phyloP scores from a whole-genome alignment of 2,888 invertebrate species.

The Pammene aurita region DNA sequence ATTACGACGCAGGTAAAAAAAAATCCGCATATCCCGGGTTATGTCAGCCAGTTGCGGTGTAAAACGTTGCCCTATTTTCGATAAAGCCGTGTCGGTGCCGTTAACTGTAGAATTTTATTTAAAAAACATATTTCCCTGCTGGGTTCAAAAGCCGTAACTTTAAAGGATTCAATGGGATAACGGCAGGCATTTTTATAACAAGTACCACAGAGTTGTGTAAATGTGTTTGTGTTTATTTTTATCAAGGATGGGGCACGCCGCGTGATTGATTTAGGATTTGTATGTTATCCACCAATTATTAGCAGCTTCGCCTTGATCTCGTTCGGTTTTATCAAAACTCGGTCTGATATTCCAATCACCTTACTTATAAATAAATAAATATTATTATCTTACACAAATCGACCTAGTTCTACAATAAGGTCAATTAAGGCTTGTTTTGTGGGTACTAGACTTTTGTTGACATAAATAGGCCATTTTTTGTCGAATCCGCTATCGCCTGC shows the following conservation, averaged over 20 bases:
- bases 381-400: no score
- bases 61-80: conserved; percentile 24
- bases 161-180: background rate
- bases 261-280: background rate
- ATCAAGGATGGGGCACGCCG: background rate
- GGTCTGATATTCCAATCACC: no score
- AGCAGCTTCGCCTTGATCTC: no score
- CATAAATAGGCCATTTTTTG: no score
- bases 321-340: no score
- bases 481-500: no score
- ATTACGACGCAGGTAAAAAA: conserved; percentile 15
- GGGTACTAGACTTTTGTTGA: no score
- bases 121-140: background rate
- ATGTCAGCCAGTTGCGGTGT: conserved; percentile 13
- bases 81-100: conserved; percentile 15
- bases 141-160: conserved; percentile 9
- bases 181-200: background rate
- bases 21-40: conserved; percentile 1
- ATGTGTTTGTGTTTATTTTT: background rate
- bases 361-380: no score
- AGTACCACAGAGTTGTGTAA: background rate
- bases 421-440: no score
- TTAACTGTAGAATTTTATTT: conserved; percentile 28
- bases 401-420: no score
- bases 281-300: background rate